Conservation (phyloP, 1,140 invertebrate species). For the Halictus rubicundus region DNA sequence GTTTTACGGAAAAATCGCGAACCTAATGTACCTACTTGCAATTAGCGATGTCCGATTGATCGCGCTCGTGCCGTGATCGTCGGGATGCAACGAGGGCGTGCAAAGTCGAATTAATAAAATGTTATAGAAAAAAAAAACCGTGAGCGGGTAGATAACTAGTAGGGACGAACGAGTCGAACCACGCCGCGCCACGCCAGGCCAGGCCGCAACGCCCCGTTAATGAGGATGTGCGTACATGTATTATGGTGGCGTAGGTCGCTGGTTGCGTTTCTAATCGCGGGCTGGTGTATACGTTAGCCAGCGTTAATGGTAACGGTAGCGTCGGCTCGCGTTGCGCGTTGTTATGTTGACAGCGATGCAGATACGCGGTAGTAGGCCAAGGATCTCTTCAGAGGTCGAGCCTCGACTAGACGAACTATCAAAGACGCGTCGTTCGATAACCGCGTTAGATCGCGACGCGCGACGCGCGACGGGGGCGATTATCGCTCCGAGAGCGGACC, state of each 20-base stretch:
- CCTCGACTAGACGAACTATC: slow-evolving; percentile 10
- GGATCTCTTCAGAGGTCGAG: slow-evolving; percentile 44
- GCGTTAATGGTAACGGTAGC: slow-evolving; percentile 57
- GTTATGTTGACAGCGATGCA: slow-evolving; percentile 46
- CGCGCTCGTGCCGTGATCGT: not conserved
- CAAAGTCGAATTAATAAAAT: slow-evolving; percentile 76
- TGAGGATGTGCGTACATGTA: slow-evolving; percentile 71
- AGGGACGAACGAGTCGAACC: slow-evolving; percentile 65
- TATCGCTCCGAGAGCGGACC: not conserved
- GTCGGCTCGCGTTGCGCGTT: slow-evolving; percentile 16
- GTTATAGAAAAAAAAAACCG: slow-evolving; percentile 65
- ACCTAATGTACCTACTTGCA: no score
- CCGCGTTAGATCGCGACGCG: slow-evolving; percentile 3
- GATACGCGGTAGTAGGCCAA: slow-evolving; percentile 56
- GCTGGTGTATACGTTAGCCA: slow-evolving; percentile 49
- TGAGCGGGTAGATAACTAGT: slow-evolving; percentile 58
- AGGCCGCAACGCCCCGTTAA: slow-evolving; percentile 59
- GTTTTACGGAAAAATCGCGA: not conserved
- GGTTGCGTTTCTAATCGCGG: slow-evolving; percentile 60
- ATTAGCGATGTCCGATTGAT: not conserved
- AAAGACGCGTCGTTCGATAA: slow-evolving; percentile 48
- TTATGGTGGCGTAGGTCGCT: slow-evolving; percentile 64
- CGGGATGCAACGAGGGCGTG: slow-evolving; percentile 5
- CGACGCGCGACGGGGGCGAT: not conserved
- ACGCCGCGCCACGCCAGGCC: no score